Base-by-base conservation (phyloP, 2,888 invertebrate species). In the Diaprepes abbreviatus region DNA sequence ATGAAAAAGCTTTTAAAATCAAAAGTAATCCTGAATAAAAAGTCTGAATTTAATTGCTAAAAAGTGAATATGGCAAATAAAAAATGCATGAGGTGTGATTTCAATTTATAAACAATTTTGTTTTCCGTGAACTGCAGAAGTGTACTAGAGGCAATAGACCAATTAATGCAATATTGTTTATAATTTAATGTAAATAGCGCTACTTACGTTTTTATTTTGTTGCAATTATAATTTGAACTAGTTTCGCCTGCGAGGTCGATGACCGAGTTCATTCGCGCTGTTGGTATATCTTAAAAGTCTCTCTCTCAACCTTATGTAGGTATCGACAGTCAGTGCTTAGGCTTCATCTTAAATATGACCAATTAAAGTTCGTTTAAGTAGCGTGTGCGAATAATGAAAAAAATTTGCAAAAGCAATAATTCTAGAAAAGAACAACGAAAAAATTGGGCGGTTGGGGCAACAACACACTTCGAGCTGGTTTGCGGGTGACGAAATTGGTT, bases 401-500 rank as follows among this genome's bases (percentile, higher is more conserved):
- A 24, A 60, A 60, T 54, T 54, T 24, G 31, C 33, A 28, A 58
- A 43, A 43, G 66, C 35, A 21, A 28, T 16, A 33, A 66, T 69
- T 72, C 69, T 62, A 68, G 63, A 69, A 75, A 72, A 71, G 48
- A 67, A 62, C 55, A 59, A 63, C 59, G 64, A 73, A 67, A 72
- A 72, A 65, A 71, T 73, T 69, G 70, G 74, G 72, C 69, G 71
- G 70, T 74, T 73, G 75, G 74, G 73, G 73, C 76, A 75, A 74
- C 74, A 75, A 72, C 75, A 75, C 60, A 67, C 66, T 70, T 62
- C 66, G 40, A 58, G 35, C 65, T 68, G 74, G 31, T 55, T 58
- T 36, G 35, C 58, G 38, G 71, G 73, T 80, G 79, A 76, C 79
- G 78, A 80, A 80, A 80, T 74, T 62, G 19, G 43, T 52, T 73